A percentile compares a stretch with the other conserved stretches of the same genome.
These are phyloP conservation scores for Ophion slaviceki DNA, from an alignment of 2,888 invertebrate genomes.

Conservation along the genomic window DNA sequence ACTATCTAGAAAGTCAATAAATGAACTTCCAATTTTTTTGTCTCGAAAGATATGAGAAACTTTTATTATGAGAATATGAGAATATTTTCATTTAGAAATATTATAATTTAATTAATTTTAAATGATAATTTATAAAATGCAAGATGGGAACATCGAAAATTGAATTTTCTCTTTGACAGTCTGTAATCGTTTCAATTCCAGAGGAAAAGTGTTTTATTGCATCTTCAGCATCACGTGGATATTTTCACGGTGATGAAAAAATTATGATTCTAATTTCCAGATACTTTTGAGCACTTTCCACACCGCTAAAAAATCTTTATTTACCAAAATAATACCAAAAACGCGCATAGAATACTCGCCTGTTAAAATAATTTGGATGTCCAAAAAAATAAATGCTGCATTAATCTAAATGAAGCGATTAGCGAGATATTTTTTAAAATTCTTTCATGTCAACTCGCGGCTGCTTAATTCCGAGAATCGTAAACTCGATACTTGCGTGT, in stretches of 20 bases:
- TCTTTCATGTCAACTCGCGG: neutral
- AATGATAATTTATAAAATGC: no score
- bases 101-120: no score
- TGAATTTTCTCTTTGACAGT: no score
- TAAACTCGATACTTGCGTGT: constrained; percentile 7
- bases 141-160: no score
- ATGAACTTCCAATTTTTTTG: neutral
- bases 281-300: no score
- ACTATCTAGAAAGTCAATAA: neutral
- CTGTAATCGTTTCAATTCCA: no score
- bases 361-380: neutral
- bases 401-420: constrained; percentile 8
- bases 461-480: constrained; percentile 15
- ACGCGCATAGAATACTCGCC: neutral
- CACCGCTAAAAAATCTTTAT: no score
- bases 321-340: neutral
- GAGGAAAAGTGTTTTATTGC: no score
- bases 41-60: neutral
- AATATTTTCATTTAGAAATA: no score
- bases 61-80: no score
- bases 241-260: neutral
- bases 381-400: neutral
- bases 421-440: neutral
- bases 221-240: no score
- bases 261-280: neutral